Evolutionary conservation across 2,113 vertebrate species (phyloP), one percentile per base, ranked within the genome.

Genomic region (Dromiciops gliroides): DNA sequence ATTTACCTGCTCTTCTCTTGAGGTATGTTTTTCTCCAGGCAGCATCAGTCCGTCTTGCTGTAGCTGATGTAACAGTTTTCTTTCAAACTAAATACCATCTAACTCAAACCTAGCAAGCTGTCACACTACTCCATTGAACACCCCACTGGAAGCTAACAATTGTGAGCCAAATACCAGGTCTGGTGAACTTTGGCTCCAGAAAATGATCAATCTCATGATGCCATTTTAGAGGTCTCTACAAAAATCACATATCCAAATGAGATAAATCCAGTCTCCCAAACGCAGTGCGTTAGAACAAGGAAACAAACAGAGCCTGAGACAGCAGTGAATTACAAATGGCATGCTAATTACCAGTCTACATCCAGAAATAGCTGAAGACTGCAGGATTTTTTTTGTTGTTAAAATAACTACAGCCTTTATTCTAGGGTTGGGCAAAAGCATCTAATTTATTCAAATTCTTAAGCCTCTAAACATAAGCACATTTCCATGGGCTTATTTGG

Each of bases 381-480:
- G 94, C 89, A 97, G 83, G 94, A 95, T 96, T 95, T 96, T 96
- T 97, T 92, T 90, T 91, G 96, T 95, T 97, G 92, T 97, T 97
- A 97, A 97, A 98, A 97, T 97, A 97, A 97, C 95, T 92, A 94
- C 94, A 97, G 94, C 92, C 95, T 96, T 97, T 97, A 97, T 97
- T 96, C 96, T 53, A 94, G 90, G 93, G 93, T 52, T 97, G 97
- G 92, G 94, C 92, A 88, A 96, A 96, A 93, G 94, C 95, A 94
- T 95, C 88, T 94, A 92, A 97, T 94, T 95, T 95, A 95, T 93
- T 96, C 95, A 75, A 95, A 96, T 90, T 91, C 91, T 94, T 94
- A 88, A 92, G 94, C 90, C 96, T 97, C 96, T 96, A 56, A 94
- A 95, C 93, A 94, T 95, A 92, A 97, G 94, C 60, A 92, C 89